Conservation (phyloP, 2,797 vertebrate species). For the Ceryle rudis region DNA sequence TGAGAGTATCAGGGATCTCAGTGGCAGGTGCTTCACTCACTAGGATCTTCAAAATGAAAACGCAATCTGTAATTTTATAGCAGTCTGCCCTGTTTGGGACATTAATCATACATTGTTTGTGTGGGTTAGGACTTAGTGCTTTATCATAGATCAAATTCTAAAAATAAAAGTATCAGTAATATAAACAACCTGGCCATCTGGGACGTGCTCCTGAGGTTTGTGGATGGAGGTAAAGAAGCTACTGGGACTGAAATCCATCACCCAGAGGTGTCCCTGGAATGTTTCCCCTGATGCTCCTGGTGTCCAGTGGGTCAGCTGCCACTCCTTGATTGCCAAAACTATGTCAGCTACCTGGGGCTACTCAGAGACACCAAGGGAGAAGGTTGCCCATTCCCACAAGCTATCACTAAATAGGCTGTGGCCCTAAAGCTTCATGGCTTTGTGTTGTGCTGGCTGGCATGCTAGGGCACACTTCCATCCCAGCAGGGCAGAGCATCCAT, state of each 20-base stretch:
- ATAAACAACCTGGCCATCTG: not conserved
- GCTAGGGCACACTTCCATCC: not conserved
- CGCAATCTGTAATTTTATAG: not conserved
- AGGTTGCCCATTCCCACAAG: not conserved
- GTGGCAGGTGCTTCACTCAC: not conserved
- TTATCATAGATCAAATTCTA: not conserved
- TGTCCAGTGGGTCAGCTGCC: not conserved
- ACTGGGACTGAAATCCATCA: not conserved
- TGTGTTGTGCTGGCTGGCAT: not conserved
- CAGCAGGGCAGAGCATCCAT: not conserved
- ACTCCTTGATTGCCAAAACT: not conserved
- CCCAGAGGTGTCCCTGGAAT: not conserved
- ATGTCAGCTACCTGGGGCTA: not conserved
- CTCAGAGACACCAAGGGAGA: not conserved
- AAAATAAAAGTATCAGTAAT: not conserved
- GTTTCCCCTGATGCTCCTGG: rapidly evolving
- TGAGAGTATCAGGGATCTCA: not conserved
- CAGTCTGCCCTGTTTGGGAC: not conserved
- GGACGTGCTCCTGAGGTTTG: not conserved
- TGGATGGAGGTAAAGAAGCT: not conserved
- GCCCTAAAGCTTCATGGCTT: not conserved
- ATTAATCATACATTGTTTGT: conserved; percentile 2
- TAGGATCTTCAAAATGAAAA: not conserved
- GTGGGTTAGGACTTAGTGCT: not conserved
- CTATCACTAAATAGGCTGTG: not conserved